Percentiles rank a stretch among this genome's conserved stretches.
Conservation (phyloP, 2,113 vertebrate genomes). For the Motacilla tschutschensis region DNA sequence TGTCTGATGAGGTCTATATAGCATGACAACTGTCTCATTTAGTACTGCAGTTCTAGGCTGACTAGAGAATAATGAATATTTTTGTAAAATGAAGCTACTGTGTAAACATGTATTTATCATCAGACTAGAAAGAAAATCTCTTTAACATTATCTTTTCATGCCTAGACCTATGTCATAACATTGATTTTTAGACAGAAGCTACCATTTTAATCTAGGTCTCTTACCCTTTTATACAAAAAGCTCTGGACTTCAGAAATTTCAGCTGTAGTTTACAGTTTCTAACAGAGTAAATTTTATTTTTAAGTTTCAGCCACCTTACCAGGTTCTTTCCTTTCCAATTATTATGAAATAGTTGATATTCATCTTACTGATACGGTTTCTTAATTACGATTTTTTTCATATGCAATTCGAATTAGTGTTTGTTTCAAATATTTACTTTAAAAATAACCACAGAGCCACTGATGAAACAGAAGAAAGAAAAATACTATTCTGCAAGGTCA, state of each 20-base stretch:
- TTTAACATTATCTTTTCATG: background rate
- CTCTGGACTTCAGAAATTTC: background rate
- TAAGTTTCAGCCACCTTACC: background rate
- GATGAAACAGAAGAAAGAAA: background rate
- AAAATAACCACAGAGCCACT: background rate
- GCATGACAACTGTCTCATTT: background rate
- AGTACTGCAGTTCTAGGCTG: background rate
- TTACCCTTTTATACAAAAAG: background rate
- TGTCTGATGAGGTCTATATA: background rate
- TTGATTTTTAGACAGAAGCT: background rate
- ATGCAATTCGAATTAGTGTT: background rate
- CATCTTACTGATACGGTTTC: background rate
- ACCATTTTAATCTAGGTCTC: background rate
- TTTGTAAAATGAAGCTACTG: background rate
- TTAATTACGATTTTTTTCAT: background rate
- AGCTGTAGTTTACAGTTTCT: background rate
- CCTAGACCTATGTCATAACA: background rate
- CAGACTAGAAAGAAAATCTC: background rate
- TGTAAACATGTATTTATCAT: background rate
- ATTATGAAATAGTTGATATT: background rate
- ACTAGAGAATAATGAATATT: background rate
- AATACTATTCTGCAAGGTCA: background rate
- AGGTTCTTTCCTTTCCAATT: background rate
- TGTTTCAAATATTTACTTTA: background rate
- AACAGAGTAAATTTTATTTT: background rate